phyloP scores from a whole-genome alignment of 2,888 invertebrate genomes.

The Lagria hirta region DNA sequence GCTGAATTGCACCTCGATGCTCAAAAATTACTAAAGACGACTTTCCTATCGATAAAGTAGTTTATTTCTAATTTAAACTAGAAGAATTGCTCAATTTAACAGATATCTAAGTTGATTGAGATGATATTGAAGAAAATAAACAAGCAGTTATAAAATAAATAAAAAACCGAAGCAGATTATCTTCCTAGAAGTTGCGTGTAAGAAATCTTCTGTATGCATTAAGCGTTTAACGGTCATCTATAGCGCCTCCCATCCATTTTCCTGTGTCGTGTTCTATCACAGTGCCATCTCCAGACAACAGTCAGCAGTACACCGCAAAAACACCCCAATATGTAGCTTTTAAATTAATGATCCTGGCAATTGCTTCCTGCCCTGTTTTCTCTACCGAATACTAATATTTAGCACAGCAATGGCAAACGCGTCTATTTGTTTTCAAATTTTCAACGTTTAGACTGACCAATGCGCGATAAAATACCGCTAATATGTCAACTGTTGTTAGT shows the following conservation, averaged over 20 bases:
- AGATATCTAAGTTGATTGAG: too few species aligned
- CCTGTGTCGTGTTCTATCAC: conserved; percentile 55
- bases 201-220: too few species aligned
- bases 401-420: conserved; percentile 33
- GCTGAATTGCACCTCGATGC: too few species aligned
- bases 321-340: conserved; percentile 56
- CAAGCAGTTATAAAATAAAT: too few species aligned
- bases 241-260: conserved; percentile 50
- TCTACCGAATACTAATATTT: conserved; percentile 48
- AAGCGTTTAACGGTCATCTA: conserved; percentile 39
- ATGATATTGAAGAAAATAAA: too few species aligned
- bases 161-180: conserved; percentile 5
- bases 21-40: too few species aligned
- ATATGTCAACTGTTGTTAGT: conserved; percentile 49
- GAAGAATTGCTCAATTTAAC: too few species aligned
- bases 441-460: conserved; percentile 48
- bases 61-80: too few species aligned
- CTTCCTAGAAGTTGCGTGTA: conserved; percentile 15
- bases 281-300: conserved; percentile 56
- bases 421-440: conserved; percentile 54
- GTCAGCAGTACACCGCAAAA: conserved; percentile 56
- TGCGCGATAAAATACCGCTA: conserved; percentile 49
- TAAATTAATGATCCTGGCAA: conserved; percentile 55
- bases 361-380: conserved; percentile 52
- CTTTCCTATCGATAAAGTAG: too few species aligned